These are phyloP conservation scores for Heliconius hermathena DNA, from an alignment of 1,140 invertebrate genomes.

Conservation along the genomic window DNA sequence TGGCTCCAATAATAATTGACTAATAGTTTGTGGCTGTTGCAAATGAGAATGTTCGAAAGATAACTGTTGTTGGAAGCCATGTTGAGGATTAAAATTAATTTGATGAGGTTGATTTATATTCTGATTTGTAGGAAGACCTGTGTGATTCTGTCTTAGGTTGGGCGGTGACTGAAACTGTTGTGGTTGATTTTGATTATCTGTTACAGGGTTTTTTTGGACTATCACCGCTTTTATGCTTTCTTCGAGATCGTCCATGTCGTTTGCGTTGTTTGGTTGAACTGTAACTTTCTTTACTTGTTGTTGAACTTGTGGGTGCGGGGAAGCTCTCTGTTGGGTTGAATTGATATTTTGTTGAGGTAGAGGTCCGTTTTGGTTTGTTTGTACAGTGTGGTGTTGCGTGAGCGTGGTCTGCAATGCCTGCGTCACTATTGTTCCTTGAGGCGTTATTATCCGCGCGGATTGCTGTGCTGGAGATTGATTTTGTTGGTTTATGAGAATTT, in stretches of 20 bases:
- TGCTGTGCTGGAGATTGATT: conserved; percentile 49
- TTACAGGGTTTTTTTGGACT: conserved; percentile 68
- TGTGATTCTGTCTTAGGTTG: conserved; percentile 53
- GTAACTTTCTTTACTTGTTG: conserved; percentile 72
- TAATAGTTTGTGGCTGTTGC: conserved; percentile 56
- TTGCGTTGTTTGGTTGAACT: conserved; percentile 72
- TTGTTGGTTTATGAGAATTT: conserved; percentile 63
- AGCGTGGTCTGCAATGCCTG: conserved; percentile 56
- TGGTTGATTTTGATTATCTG: conserved; percentile 50
- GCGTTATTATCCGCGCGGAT: conserved; percentile 67
- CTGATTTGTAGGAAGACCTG: conserved; percentile 32
- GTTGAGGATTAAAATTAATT: conserved; percentile 55
- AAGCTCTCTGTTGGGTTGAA: conserved; percentile 55
- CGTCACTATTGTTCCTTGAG: conserved; percentile 71
- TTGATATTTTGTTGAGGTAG: conserved; percentile 60
- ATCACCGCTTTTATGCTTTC: conserved; percentile 79
- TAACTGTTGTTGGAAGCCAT: conserved; percentile 56
- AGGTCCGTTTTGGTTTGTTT: conserved; percentile 58
- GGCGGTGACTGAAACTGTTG: conserved; percentile 63
- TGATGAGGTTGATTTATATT: conserved; percentile 52
- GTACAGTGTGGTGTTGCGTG: conserved; percentile 53
- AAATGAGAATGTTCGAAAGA: conserved; percentile 52
- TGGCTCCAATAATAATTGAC: conserved; percentile 63
- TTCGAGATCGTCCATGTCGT: conserved; percentile 78
- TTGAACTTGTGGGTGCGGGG: conserved; percentile 57